Evolutionary conservation across 1,140 invertebrate genomes (phyloP).

Genomic region (Monomorium pharaonis): DNA sequence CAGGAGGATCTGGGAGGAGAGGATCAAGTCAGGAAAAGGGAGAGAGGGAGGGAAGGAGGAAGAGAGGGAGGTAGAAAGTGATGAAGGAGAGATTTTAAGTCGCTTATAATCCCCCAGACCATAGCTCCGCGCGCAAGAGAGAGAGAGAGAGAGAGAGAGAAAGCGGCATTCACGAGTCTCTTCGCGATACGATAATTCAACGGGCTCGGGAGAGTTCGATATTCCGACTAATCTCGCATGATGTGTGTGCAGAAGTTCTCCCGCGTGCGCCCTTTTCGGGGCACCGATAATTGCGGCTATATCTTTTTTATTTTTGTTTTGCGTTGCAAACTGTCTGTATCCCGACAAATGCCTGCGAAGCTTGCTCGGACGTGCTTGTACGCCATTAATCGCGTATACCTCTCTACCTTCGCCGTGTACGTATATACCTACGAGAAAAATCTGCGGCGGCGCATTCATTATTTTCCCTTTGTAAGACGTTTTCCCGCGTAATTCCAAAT

Average conservation of each 20-base stretch:
- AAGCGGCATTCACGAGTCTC: too few species aligned
- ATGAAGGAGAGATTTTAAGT: conserved; percentile 53
- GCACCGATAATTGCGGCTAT: conserved; percentile 40
- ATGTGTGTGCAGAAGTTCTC: conserved; percentile 45
- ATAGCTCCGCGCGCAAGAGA: conserved; percentile 39
- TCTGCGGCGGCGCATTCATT: conserved; percentile 15
- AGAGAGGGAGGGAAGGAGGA: conserved; percentile 37
- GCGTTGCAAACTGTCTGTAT: conserved; percentile 31
- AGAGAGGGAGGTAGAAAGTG: conserved; percentile 29
- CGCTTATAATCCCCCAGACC: conserved; percentile 47
- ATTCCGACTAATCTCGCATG: conserved; percentile 54
- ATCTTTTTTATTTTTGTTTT: conserved; percentile 24
- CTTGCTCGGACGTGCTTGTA: conserved; percentile 23
- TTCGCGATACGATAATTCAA: conserved; percentile 52
- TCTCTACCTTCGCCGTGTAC: not conserved
- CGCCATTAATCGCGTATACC: conserved; percentile 37
- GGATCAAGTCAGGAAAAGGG: conserved; percentile 45
- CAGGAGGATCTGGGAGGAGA: conserved; percentile 7
- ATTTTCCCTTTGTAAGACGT: not conserved
- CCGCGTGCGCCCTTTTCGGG: conserved; percentile 30
- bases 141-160: too few species aligned
- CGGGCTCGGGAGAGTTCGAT: conserved; percentile 24
- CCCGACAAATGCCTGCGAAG: conserved; percentile 36
- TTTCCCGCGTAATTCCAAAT: conserved; percentile 1
- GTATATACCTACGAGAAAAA: not conserved